These are phyloP conservation scores for Sorex maritimensis DNA, from an alignment of 2,797 vertebrate species.

Conservation along the genomic window DNA sequence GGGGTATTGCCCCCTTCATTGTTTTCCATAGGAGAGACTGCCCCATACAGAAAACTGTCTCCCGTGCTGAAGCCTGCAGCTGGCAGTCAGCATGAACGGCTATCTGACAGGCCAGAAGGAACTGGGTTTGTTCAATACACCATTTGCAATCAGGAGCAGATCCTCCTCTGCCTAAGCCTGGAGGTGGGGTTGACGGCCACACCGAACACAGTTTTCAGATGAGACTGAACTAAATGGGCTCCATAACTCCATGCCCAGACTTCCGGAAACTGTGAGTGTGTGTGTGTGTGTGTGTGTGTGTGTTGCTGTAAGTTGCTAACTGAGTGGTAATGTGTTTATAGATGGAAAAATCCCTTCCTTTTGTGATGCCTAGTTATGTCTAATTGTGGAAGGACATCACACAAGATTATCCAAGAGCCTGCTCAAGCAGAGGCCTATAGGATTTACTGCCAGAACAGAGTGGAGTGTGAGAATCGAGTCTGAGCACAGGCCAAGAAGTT, in stretches of 20 bases:
- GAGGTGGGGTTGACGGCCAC: neutral
- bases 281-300: too few species aligned
- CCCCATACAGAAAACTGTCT: too few species aligned
- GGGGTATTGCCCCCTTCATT: neutral
- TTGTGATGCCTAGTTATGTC: too few species aligned
- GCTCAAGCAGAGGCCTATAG: too few species aligned
- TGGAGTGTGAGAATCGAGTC: slow-evolving; percentile 99
- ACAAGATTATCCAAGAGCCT: too few species aligned
- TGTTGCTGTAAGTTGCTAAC: too few species aligned
- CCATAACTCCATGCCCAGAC: neutral
- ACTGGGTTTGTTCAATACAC: neutral
- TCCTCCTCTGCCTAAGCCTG: neutral
- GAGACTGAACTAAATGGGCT: neutral
- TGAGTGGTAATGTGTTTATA: too few species aligned
- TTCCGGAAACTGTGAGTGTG: neutral
- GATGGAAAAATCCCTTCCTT: too few species aligned
- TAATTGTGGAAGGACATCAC: too few species aligned
- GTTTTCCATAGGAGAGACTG: neutral
- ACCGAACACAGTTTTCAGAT: neutral
- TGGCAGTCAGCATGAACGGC: neutral
- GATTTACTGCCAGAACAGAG: slow-evolving; percentile 97
- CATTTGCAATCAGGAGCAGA: neutral
- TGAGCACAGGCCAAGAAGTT: slow-evolving; percentile 99
- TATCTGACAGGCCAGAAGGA: neutral
- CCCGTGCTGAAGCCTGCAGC: neutral